phyloP scores from a whole-genome alignment of 1,140 invertebrate genomes.

The Centruroides sculpturatus region DNA sequence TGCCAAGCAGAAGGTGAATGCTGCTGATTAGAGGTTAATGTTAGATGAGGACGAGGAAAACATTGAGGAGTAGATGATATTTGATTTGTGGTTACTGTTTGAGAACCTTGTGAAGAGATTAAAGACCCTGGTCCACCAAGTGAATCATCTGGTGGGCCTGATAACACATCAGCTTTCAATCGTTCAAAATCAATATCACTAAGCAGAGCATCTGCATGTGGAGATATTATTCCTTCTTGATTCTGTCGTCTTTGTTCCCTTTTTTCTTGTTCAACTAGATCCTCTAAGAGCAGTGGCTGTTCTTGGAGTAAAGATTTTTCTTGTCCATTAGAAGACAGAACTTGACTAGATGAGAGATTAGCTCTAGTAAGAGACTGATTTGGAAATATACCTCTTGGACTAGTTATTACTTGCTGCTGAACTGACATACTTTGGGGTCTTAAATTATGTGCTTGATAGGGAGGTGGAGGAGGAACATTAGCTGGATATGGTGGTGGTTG shows the following conservation, averaged over 20 bases:
- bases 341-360: neutral
- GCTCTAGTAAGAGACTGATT: no score
- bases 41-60: no score
- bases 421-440: slow-evolving; percentile 6
- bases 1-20: no score
- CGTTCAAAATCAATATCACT: slow-evolving; percentile 57
- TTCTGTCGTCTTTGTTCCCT: slow-evolving; percentile 51
- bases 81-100: no score
- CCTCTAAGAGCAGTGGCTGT: slow-evolving; percentile 78
- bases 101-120: no score
- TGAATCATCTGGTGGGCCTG: slow-evolving; percentile 13
- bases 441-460: slow-evolving; percentile 38
- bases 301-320: slow-evolving; percentile 45
- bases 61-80: no score
- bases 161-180: slow-evolving; percentile 47
- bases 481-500: neutral
- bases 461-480: slow-evolving; percentile 38
- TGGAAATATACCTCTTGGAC: neutral
- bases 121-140: slow-evolving; percentile 6
- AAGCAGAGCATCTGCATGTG: slow-evolving; percentile 33
- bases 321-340: neutral
- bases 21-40: no score
- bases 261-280: slow-evolving; percentile 82
- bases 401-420: neutral
- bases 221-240: slow-evolving; percentile 40